Percentiles rank a stretch among this genome's conserved stretches.
Evolutionary conservation across 2,888 invertebrate species (phyloP).

Genomic region (Nasonovia ribisnigri): DNA sequence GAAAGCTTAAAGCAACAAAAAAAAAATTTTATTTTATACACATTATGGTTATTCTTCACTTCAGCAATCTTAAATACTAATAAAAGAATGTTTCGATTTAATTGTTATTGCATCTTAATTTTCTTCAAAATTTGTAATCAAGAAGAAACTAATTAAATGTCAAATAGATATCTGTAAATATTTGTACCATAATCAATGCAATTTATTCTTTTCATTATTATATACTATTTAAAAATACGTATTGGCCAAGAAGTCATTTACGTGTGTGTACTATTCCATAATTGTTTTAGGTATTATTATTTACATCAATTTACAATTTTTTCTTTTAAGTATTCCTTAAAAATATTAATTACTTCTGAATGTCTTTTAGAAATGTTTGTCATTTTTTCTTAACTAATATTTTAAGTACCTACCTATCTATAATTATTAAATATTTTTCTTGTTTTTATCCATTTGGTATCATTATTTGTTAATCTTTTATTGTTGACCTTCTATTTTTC

Average conservation of each 20-base stretch:
- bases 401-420: background rate
- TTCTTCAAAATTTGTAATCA: background rate
- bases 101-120: background rate
- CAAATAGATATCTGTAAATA: background rate
- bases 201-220: background rate
- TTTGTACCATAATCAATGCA: background rate
- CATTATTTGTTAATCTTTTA: background rate
- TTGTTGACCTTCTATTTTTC: slow-evolving; percentile 13
- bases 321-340: background rate
- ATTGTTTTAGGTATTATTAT: background rate
- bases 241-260: background rate
- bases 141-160: background rate
- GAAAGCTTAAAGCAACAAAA: background rate
- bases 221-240: background rate
- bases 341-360: background rate
- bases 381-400: background rate
- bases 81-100: background rate
- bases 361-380: background rate
- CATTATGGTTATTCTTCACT: background rate
- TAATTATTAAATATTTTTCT: background rate
- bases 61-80: background rate
- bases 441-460: background rate
- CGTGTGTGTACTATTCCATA: background rate
- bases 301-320: background rate
- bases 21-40: background rate